Evolutionary conservation across 2,113 vertebrate species (phyloP).

Genomic region (Larimichthys crocea): DNA sequence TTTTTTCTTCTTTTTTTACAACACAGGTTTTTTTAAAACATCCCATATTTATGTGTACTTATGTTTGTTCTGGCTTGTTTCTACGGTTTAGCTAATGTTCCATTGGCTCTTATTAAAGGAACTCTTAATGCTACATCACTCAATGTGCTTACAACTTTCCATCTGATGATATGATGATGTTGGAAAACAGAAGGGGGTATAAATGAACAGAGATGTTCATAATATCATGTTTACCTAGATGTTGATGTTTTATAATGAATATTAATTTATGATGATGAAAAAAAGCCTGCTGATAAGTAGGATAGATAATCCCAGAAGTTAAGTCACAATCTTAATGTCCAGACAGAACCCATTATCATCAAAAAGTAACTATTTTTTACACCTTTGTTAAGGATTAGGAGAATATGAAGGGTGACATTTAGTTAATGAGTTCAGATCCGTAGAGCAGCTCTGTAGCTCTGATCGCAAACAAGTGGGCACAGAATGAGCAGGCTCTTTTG

Average conservation of each 20-base stretch:
- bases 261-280: not conserved
- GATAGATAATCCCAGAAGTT: constrained; percentile 13
- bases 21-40: no score
- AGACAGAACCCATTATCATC: not conserved
- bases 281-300: not conserved
- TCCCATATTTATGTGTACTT: no score
- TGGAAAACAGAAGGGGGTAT: not conserved
- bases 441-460: constrained; percentile 20
- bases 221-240: not conserved
- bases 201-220: not conserved
- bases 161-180: not conserved
- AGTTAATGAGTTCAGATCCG: constrained; percentile 30
- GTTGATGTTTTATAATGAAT: not conserved
- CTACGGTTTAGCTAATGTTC: no score
- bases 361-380: not conserved
- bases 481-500: not conserved
- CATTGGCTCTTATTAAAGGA: no score
- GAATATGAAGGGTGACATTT: constrained; percentile 31
- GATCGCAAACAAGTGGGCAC: not conserved
- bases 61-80: no score
- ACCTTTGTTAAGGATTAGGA: constrained; percentile 42
- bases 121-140: not conserved
- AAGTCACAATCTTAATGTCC: not conserved
- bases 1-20: no score
- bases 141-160: not conserved